Conservation (phyloP, 1,140 invertebrate genomes). For the Gryon sp. region DNA sequence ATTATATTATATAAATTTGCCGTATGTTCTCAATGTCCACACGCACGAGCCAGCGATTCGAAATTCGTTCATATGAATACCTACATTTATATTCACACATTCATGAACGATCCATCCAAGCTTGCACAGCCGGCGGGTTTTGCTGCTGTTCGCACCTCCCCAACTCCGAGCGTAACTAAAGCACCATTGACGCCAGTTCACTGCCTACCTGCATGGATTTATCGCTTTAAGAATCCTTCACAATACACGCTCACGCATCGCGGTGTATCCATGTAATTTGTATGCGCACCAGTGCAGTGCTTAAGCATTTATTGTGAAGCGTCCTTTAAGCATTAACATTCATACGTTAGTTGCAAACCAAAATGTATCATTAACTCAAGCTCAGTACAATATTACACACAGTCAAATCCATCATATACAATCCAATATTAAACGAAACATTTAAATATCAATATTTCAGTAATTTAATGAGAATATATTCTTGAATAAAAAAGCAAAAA, state of each 20-base stretch:
- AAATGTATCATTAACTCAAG: conserved; percentile 65
- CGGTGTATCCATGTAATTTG: conserved; percentile 31
- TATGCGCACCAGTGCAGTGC: conserved; percentile 1
- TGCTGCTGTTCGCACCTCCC: conserved; percentile 54
- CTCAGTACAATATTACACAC: too few species aligned
- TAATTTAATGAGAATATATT: too few species aligned
- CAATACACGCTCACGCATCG: conserved; percentile 34
- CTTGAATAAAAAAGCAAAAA: too few species aligned
- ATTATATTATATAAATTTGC: conserved; percentile 59
- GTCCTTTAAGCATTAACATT: conserved; percentile 59
- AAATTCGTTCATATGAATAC: conserved; percentile 63
- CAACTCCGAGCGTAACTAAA: conserved; percentile 68
- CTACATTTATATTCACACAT: conserved; percentile 66
- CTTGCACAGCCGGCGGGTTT: conserved; percentile 55
- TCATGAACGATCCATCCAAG: conserved; percentile 61
- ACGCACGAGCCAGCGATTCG: conserved; percentile 49
- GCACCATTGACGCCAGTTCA: conserved; percentile 77
- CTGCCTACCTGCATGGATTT: conserved; percentile 75
- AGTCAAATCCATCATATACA: too few species aligned
- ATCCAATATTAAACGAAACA: too few species aligned
- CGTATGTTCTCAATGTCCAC: conserved; percentile 57
- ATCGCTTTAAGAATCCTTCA: conserved; percentile 68
- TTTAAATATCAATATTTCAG: too few species aligned
- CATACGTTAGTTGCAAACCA: conserved; percentile 67
- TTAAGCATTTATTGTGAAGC: conserved; percentile 26